Conservation (phyloP, 37 sponge, comb jelly and placozoan species). For the Ephydatia muelleri region DNA sequence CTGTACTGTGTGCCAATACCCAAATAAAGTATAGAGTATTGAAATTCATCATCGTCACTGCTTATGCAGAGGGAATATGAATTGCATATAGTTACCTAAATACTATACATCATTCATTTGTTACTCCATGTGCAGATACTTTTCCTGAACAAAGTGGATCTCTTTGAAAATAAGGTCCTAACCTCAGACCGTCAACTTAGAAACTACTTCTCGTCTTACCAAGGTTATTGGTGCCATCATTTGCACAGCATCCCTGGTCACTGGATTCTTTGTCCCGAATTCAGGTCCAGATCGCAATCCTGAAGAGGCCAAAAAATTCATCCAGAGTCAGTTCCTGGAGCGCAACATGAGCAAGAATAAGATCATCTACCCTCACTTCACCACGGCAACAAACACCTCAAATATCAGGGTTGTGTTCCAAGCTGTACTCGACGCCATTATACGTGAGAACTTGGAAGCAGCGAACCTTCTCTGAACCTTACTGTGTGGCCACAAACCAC, state of each 20-base stretch:
- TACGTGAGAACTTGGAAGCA: constrained; percentile 92
- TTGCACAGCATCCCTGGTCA: neutral
- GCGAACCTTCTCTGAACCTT: constrained; percentile 84
- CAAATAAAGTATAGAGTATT: too few species aligned
- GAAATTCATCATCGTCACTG: too few species aligned
- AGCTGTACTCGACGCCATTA: constrained; percentile 91
- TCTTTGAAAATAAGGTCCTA: constrained; percentile 86
- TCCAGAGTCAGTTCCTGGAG: constrained; percentile 74
- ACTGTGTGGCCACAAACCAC: neutral
- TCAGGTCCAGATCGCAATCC: constrained; percentile 90
- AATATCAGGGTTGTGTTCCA: constrained; percentile 92
- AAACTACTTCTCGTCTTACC: constrained; percentile 81
- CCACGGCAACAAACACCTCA: constrained; percentile 95
- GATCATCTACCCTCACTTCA: constrained; percentile 94
- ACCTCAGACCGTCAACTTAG: constrained; percentile 90
- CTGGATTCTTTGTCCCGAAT: neutral
- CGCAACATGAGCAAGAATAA: constrained; percentile 89
- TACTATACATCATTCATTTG: neutral
- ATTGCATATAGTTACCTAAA: neutral
- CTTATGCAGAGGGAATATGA: too few species aligned
- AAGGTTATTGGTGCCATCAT: constrained; percentile 49
- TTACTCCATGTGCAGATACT: constrained; percentile 72
- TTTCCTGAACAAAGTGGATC: constrained; percentile 96
- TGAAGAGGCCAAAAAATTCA: constrained; percentile 80
- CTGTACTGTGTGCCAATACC: too few species aligned